A percentile compares a stretch with the other conserved stretches of the same genome.
These are phyloP conservation scores for Temnothorax longispinosus DNA, from an alignment of 1,140 invertebrate species.

Conservation along the genomic window DNA sequence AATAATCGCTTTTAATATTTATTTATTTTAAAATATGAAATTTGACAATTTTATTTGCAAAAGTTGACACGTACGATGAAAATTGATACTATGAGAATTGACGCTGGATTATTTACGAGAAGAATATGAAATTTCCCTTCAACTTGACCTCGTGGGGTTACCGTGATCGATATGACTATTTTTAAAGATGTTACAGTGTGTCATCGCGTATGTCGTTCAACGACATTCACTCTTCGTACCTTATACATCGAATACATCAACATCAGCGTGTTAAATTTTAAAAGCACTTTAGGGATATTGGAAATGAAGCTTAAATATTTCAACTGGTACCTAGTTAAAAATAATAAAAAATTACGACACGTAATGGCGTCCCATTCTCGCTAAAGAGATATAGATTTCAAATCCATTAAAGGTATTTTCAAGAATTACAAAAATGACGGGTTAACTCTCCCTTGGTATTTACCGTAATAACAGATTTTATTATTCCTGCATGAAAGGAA, in stretches of 20 bases:
- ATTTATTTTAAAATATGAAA: background rate
- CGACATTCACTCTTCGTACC: background rate
- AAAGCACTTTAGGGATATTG: background rate
- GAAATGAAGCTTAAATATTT: background rate
- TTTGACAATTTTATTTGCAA: background rate
- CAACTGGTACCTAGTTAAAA: background rate
- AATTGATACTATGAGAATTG: background rate
- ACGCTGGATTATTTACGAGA: conserved; percentile 2
- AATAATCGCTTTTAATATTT: background rate
- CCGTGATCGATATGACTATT: conserved; percentile 30
- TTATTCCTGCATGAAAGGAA: background rate
- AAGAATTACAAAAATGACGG: background rate
- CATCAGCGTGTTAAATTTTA: background rate
- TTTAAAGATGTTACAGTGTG: conserved; percentile 30
- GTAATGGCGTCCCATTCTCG: background rate
- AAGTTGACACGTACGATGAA: background rate
- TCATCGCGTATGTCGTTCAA: conserved; percentile 44
- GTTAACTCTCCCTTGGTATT: background rate
- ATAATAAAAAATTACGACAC: background rate
- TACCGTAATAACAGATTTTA: background rate
- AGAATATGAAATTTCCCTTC: conserved; percentile 30
- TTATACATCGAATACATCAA: background rate
- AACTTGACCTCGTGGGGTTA: conserved; percentile 42
- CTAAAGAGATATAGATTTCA: background rate
- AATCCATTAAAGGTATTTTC: background rate